A percentile compares a stretch with the other conserved stretches of the same genome.
Evolutionary conservation across 2,888 invertebrate species (phyloP).

Genomic region (Caenorhabditis sulstoni): DNA sequence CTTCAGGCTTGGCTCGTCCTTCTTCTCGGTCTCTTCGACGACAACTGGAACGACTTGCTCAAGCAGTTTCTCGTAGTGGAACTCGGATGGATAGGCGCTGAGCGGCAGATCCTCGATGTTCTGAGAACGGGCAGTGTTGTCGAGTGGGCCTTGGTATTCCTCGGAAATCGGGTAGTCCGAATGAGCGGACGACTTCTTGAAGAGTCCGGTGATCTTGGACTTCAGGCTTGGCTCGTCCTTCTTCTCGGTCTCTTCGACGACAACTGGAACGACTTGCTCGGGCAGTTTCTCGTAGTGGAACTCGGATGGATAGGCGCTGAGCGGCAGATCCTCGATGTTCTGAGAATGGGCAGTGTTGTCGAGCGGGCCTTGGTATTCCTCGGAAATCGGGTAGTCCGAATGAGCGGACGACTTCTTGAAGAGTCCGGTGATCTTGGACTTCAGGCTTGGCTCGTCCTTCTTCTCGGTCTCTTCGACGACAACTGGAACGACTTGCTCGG

Average conservation of each 20-base stretch:
- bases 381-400: conserved; percentile 62
- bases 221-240: conserved; percentile 24
- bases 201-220: conserved; percentile 59
- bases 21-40: conserved; percentile 26
- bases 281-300: conserved; percentile 52
- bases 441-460: conserved; percentile 20
- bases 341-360: conserved; percentile 50
- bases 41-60: conserved; percentile 35
- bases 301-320: conserved; percentile 57
- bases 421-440: conserved; percentile 34
- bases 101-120: conserved; percentile 63
- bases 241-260: conserved; percentile 39
- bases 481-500: conserved; percentile 6
- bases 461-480: conserved; percentile 14
- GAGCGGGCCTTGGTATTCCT: conserved; percentile 58
- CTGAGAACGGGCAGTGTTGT: conserved; percentile 48
- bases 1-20: conserved; percentile 27
- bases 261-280: conserved; percentile 23
- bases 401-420: conserved; percentile 56
- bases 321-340: conserved; percentile 53
- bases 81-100: conserved; percentile 42
- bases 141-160: conserved; percentile 54
- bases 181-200: conserved; percentile 59
- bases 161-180: conserved; percentile 53
- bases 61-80: conserved; percentile 45